Percentiles rank a stretch among this genome's conserved stretches.
Conservation (phyloP, 2,113 vertebrate genomes). For the Choloepus hoffmanni region DNA sequence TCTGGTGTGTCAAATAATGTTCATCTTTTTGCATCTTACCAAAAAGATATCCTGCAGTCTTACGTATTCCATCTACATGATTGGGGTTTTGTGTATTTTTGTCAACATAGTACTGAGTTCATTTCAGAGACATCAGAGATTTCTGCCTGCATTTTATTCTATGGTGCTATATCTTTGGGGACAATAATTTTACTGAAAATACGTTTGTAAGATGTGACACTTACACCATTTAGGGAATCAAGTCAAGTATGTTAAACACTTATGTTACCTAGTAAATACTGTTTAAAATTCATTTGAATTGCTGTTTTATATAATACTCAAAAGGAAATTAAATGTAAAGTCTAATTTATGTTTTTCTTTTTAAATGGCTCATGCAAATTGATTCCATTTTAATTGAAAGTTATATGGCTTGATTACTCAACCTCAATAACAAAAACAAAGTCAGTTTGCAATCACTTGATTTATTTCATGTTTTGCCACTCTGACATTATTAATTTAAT, state of each 20-base stretch:
- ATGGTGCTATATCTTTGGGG: not conserved
- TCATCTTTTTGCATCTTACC: not conserved
- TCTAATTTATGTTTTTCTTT: constrained; percentile 56
- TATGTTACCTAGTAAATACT: not conserved
- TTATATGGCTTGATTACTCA: constrained; percentile 62
- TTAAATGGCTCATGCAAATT: constrained; percentile 59
- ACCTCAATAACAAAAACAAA: constrained; percentile 74
- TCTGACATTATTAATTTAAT: constrained; percentile 86
- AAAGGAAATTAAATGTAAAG: constrained; percentile 57
- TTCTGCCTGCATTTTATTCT: not conserved
- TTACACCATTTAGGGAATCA: not conserved
- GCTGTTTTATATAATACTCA: not conserved
- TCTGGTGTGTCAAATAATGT: not conserved
- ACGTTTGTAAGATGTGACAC: not conserved
- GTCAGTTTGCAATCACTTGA: constrained; percentile 72
- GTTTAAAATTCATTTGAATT: not conserved
- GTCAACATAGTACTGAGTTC: not conserved
- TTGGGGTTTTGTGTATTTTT: not conserved
- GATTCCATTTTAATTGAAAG: constrained; percentile 60
- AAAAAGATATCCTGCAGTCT: accelerated
- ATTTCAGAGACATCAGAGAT: not conserved
- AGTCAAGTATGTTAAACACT: not conserved
- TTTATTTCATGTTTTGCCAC: constrained; percentile 77
- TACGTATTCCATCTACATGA: accelerated
- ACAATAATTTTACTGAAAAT: not conserved